Evolutionary conservation across 2,888 invertebrate genomes (phyloP).

Genomic region (Morpho achilles): DNA sequence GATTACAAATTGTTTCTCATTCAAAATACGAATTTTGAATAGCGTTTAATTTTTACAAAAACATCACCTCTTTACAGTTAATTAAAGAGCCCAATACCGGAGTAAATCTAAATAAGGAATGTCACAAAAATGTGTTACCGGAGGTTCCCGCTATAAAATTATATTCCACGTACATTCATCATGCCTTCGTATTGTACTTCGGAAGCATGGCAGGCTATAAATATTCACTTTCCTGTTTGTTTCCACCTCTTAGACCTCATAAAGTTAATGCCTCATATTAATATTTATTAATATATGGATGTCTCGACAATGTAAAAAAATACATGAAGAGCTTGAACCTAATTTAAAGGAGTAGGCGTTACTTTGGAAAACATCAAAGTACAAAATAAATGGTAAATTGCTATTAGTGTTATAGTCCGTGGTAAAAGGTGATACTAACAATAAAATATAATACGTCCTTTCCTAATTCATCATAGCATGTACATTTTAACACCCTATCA

Average conservation of each 20-base stretch:
- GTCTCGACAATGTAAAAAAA: conserved; percentile 42
- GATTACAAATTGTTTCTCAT: no score
- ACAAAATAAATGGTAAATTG: no score
- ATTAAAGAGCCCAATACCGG: conserved; percentile 16
- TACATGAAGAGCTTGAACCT: conserved; percentile 4
- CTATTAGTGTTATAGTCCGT: no score
- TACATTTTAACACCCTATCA: no score
- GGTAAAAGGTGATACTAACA: no score
- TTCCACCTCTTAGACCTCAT: conserved; percentile 70
- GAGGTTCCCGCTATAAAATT: conserved; percentile 24
- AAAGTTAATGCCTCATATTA: conserved; percentile 73
- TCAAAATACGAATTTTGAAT: no score
- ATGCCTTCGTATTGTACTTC: conserved; percentile 45
- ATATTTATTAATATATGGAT: conserved; percentile 73
- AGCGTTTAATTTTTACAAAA: background rate
- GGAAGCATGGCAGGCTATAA: conserved; percentile 59
- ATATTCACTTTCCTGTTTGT: conserved; percentile 67
- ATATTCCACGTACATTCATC: conserved; percentile 38
- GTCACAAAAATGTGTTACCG: conserved; percentile 24
- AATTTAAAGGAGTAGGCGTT: background rate
- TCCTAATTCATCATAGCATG: no score
- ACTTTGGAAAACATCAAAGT: background rate
- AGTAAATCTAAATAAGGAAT: conserved; percentile 17
- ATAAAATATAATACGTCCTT: no score
- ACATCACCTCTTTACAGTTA: conserved; percentile 7